These are phyloP conservation scores for Gnathochromis pfefferi DNA, from an alignment of 2,113 vertebrate species.

Conservation along the genomic window DNA sequence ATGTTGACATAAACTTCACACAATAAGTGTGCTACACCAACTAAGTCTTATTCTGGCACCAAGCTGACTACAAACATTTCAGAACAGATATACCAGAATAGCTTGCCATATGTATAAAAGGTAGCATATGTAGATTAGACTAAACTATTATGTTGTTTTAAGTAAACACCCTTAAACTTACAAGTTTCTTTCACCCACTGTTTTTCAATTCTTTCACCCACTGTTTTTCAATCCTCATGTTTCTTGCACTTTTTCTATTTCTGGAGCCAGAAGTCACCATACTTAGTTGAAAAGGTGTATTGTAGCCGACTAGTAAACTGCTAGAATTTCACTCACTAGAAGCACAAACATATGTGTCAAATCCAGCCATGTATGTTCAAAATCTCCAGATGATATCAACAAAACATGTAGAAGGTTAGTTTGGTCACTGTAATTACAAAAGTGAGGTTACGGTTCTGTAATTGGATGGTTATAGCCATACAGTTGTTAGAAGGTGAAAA, in stretches of 20 bases:
- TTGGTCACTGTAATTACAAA: background rate
- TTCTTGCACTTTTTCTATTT: background rate
- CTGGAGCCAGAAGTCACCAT: background rate
- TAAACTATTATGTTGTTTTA: background rate
- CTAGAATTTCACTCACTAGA: background rate
- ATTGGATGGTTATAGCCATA: background rate
- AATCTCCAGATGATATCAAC: background rate
- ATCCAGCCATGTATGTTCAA: background rate
- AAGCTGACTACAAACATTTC: background rate
- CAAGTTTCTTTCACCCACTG: background rate
- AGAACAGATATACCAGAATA: background rate
- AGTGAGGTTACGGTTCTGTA: background rate
- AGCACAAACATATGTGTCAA: background rate
- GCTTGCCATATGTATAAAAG: background rate
- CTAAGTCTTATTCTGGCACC: background rate
- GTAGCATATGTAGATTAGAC: background rate
- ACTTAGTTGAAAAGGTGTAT: background rate
- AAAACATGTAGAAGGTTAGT: fast-evolving
- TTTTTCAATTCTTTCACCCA: background rate
- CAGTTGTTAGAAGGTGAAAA: background rate
- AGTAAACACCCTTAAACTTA: background rate
- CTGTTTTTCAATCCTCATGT: background rate
- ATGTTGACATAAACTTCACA: background rate
- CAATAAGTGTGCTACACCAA: background rate
- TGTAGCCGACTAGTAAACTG: background rate